These are phyloP conservation scores for Callimico goeldii DNA, from an alignment of 2,797 vertebrate genomes.

Conservation along the genomic window DNA sequence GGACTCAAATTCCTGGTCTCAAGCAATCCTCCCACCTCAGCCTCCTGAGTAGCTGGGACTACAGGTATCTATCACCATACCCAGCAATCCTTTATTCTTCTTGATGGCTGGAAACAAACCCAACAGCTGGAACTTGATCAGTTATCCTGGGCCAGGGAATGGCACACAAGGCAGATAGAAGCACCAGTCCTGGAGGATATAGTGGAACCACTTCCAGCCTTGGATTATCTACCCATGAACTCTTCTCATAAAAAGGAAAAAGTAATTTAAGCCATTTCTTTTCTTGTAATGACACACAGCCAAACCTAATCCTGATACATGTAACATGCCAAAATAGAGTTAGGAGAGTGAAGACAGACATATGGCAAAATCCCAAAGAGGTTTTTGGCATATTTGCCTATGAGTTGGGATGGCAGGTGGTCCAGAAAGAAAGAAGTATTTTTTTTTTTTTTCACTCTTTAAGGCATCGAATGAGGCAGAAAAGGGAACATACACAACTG, in stretches of 20 bases:
- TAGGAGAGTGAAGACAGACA: background rate
- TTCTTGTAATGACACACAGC: background rate
- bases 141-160: background rate
- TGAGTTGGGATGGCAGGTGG: background rate
- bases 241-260: constrained; percentile 12
- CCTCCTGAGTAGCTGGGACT: background rate
- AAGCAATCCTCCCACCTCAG: background rate
- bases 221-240: background rate
- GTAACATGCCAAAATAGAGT: background rate
- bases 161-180: background rate
- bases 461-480: background rate
- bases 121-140: background rate
- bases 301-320: background rate
- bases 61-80: background rate
- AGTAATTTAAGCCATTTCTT: background rate
- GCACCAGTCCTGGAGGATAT: background rate
- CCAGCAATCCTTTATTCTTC: background rate
- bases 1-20: background rate
- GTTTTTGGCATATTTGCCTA: background rate
- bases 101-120: background rate
- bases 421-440: background rate
- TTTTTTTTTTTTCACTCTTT: background rate
- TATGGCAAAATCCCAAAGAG: background rate
- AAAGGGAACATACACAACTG: background rate
- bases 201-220: background rate